phyloP scores from a whole-genome alignment of 2,113 vertebrate genomes.

The Vulpes lagopus region DNA sequence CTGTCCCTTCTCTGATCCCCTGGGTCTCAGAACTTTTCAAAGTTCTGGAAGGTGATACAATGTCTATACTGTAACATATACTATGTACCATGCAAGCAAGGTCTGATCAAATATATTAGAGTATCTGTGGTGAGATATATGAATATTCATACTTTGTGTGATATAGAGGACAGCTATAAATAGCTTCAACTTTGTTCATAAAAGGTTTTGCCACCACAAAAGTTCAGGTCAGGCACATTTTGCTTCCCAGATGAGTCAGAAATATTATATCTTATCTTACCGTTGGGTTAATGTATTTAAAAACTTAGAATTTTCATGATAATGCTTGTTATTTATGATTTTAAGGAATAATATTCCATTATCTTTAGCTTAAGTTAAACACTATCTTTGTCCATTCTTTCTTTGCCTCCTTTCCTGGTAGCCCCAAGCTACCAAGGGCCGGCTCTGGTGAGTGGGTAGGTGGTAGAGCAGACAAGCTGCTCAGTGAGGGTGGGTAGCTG shows the following conservation, averaged over 20 bases:
- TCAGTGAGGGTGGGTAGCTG: rapidly evolving
- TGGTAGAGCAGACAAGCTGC: rapidly evolving
- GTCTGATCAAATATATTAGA: not conserved
- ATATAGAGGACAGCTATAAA: not conserved
- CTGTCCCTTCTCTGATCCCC: too few species aligned
- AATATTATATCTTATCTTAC: not conserved
- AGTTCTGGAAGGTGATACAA: not conserved
- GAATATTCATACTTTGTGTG: not conserved
- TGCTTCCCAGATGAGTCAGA: not conserved
- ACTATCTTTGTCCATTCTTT: not conserved
- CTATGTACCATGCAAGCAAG: not conserved
- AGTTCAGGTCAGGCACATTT: not conserved
- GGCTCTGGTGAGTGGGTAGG: too few species aligned
- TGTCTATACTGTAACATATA: not conserved
- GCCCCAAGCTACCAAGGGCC: not conserved
- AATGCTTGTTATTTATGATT: not conserved
- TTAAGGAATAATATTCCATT: not conserved
- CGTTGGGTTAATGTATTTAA: not conserved
- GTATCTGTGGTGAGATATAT: not conserved
- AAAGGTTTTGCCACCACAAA: not conserved
- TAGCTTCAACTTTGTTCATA: rapidly evolving
- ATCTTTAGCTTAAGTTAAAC: not conserved
- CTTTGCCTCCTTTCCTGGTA: not conserved
- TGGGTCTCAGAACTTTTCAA: not conserved
- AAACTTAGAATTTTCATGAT: not conserved